A percentile compares a stretch with the other conserved stretches of the same genome.
Conservation (phyloP, 2,113 vertebrate genomes). For the Hypomesus transpacificus region DNA sequence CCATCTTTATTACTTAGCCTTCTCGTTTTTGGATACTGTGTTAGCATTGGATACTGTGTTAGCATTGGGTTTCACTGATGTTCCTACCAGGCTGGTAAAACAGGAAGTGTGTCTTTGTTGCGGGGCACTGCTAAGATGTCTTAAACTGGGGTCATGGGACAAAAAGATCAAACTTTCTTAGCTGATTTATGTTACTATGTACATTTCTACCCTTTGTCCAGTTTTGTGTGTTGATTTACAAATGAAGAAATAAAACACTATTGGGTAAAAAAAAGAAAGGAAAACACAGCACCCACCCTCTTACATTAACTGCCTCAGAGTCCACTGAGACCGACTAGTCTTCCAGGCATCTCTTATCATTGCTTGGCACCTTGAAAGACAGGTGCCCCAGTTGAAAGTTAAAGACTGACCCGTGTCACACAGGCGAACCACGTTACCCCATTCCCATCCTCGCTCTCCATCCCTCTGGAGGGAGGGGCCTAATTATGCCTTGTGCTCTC, state of each 20-base stretch:
- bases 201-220: no score
- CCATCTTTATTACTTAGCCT: slow-evolving; percentile 51
- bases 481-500: slow-evolving; percentile 66
- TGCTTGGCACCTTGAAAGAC: slow-evolving; percentile 67
- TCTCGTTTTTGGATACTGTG: slow-evolving; percentile 59
- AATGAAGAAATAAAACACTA: no score
- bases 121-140: background rate
- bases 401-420: slow-evolving; percentile 67
- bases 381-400: slow-evolving; percentile 68
- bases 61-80: slow-evolving; percentile 52
- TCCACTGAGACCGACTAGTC: slow-evolving; percentile 58
- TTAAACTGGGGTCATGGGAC: no score
- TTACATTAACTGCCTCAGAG: slow-evolving; percentile 54
- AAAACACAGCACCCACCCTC: slow-evolving; percentile 26
- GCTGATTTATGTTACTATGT: no score
- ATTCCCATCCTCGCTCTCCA: slow-evolving; percentile 46
- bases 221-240: no score
- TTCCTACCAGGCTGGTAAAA: slow-evolving; percentile 49
- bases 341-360: slow-evolving; percentile 70
- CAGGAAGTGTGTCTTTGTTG: slow-evolving; percentile 38
- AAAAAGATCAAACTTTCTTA: no score
- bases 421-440: slow-evolving; percentile 58
- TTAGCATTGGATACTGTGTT: slow-evolving; percentile 64
- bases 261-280: no score
- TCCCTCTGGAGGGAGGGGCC: slow-evolving; percentile 64